Evolutionary conservation across 2,888 invertebrate species (phyloP), one percentile per base, ranked within the genome.

Genomic region (Leptinotarsa peninsularis): DNA sequence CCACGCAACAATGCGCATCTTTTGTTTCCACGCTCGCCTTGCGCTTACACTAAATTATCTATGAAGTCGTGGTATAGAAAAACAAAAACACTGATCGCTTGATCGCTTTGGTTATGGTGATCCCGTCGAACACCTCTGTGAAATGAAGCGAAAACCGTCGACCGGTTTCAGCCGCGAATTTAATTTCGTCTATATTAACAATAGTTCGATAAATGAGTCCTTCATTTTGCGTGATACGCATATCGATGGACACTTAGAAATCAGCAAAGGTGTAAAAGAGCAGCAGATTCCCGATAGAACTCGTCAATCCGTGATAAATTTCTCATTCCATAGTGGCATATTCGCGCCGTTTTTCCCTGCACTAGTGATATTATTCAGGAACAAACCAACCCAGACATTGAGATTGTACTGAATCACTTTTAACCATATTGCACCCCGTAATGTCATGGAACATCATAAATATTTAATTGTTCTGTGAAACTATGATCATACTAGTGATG

Each of bases 21-120:
- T 63, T 63, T 63, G 63, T 43, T 63, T 63, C 13, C 63, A 63
- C 63, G 63, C 33, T 33, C 17, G 33, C 27, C 27, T 63, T 33
- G 63, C 58, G 58, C 17, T 63, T 13, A 43, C 63, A 63, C 43
- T 33, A 33, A 43, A 63, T 63, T 63, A 63, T 63, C 63, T 63
- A 63, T 27, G 63, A 63, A 33, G 63, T 63, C 43, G 63, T 43
- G 63, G 63, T 43, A 2, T 43, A n/a, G 43, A 5, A 43, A 63
- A 63, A 63, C 63, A 63, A 63, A 43, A 63, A n/a, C 43, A 27
- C 21, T 27, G 60, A 27, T 63, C 63, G 63, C 63, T 63, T 63
- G 63, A 63, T 63, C 18, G 63, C 63, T n/a, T 63, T 43, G 43
- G 17, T 63, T 63, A n/a, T n/a, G 13, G 43, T 43, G 33, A 63